Base-by-base conservation (phyloP, 2,888 invertebrate genomes). In the Callimorpha dominula region DNA sequence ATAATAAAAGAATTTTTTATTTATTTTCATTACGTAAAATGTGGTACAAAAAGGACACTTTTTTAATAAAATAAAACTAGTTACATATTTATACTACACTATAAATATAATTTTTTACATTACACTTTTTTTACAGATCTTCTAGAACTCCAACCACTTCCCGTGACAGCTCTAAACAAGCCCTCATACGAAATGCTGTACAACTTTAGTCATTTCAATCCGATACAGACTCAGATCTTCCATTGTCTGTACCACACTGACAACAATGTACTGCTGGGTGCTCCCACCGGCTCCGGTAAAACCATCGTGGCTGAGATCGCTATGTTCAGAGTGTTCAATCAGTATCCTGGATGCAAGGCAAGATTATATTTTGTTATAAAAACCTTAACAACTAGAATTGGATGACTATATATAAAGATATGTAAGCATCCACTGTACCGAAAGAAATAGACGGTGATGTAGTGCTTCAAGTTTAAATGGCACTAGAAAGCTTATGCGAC, bases 221-320 rank as follows among this genome's bases (percentile, higher is more conserved):
- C 99, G 0, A 99, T 99, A 81, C 99, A 99, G 94, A 99, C 99
- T 0, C 99, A 99, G 95, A 98, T 99, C 78, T 99, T 99, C 92
- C 99, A 99, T 92, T 98, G 98, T 66, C 95, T 99, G 9, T 99
- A 99, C 92, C 98, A 99, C 89, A 99, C 99, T 0, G 99, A 99
- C 87, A 97, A 97, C 83, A 99, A 99, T 90, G 98, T 99, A 11
- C 94, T 99, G 43, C 95, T 99, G 8, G 99, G 99, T 0, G 99
- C 99, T 0, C 99, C 99, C 0, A 99, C 99, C 0, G 99, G 99
- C 0, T 99, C 99, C 0, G 99, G 99, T 57, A 99, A 99, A 96
- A 99, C 99, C 0, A 98, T 99, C 66, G 99, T 98, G 0, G 99
- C 99, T 0, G 99, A 99, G 93, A 97, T 99, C 46, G 99, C 99